A percentile compares a stretch with the other conserved stretches of the same genome.
Evolutionary conservation across 2,797 vertebrate genomes (phyloP).

Genomic region (Pristis pectinata): DNA sequence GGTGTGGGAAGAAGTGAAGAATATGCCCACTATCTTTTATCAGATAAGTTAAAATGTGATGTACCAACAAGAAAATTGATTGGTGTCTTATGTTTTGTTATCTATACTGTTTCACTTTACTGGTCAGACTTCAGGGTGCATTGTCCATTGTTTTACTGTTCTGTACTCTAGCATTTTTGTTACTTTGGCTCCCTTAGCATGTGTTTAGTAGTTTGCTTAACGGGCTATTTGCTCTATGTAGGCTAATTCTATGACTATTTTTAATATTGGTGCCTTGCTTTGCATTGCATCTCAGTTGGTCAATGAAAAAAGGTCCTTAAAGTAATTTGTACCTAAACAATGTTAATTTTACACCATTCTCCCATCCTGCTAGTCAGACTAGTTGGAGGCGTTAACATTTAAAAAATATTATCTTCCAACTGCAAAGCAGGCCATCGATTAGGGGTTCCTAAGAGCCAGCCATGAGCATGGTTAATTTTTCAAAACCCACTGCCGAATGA

Average conservation of each 20-base stretch:
- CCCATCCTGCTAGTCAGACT: background rate
- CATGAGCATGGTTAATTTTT: background rate
- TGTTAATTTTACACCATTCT: background rate
- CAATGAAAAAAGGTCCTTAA: background rate
- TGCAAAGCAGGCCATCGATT: background rate
- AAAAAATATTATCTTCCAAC: no score
- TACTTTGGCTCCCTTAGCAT: background rate
- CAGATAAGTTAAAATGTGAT: conserved; percentile 20
- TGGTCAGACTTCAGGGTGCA: background rate
- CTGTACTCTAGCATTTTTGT: background rate
- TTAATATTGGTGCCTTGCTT: background rate
- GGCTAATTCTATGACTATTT: background rate
- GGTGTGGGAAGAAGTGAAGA: conserved; percentile 33
- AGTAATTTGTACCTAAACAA: background rate
- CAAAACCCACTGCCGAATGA: background rate
- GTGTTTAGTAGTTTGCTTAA: background rate
- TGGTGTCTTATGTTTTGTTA: background rate
- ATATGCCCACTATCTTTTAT: background rate
- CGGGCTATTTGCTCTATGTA: background rate
- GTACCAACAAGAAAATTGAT: background rate
- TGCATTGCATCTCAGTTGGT: background rate
- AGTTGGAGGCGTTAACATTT: background rate
- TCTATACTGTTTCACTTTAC: background rate
- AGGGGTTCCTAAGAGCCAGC: background rate
- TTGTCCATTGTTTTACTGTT: conserved; percentile 15